These are phyloP conservation scores for Australoheros scitulus DNA, from an alignment of 2,113 vertebrate genomes.

Conservation along the genomic window DNA sequence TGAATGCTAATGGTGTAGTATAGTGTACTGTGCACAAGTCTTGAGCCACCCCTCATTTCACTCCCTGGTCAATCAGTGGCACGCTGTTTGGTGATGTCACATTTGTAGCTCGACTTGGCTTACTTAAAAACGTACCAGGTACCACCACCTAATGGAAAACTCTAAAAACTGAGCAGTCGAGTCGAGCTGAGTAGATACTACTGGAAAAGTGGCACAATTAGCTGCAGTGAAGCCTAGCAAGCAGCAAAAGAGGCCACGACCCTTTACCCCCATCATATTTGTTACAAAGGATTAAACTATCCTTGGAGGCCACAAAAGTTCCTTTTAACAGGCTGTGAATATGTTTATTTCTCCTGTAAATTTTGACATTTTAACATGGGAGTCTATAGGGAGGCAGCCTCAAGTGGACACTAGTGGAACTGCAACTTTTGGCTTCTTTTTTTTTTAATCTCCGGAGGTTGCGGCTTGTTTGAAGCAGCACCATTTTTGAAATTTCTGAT, in stretches of 20 bases:
- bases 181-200: no score
- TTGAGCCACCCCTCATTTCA: no score
- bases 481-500: background rate
- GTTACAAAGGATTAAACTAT: background rate
- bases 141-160: no score
- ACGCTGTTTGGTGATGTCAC: no score
- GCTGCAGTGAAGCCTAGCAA: background rate
- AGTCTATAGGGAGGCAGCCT: background rate
- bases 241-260: background rate
- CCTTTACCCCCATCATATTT: background rate
- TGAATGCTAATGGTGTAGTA: no score
- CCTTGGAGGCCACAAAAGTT: background rate
- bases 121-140: no score
- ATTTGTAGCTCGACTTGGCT: no score
- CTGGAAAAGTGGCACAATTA: background rate
- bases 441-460: background rate
- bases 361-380: background rate
- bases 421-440: background rate
- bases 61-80: no score
- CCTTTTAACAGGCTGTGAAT: background rate
- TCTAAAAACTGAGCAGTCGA: no score
- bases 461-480: background rate
- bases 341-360: background rate
- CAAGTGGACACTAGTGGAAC: background rate
- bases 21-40: no score